Evolutionary conservation across 2,888 invertebrate species (phyloP).

Genomic region (Sycophila texana): DNA sequence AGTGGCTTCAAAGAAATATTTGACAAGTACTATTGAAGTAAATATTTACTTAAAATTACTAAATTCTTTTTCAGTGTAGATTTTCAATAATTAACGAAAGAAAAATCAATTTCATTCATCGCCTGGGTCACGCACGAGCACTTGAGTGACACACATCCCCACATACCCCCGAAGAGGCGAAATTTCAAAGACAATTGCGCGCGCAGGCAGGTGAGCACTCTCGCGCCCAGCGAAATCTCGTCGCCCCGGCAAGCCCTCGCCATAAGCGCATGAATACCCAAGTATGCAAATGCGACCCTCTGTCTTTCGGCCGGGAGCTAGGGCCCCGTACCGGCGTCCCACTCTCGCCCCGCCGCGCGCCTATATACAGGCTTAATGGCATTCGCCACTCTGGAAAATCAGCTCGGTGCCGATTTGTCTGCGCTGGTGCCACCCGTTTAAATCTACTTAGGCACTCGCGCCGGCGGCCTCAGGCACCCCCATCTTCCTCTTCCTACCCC

Average conservation of each 20-base stretch:
- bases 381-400: constrained; percentile 48
- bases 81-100: too few species aligned
- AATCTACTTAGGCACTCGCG: constrained; percentile 54
- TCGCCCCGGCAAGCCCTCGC: not conserved
- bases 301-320: constrained; percentile 58
- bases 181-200: too few species aligned
- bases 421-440: constrained; percentile 7
- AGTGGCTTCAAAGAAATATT: too few species aligned
- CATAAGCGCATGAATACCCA: constrained; percentile 69
- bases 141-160: too few species aligned
- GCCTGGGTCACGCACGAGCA: too few species aligned
- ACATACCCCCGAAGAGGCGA: too few species aligned
- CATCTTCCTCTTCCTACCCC: not conserved
- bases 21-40: too few species aligned
- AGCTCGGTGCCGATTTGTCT: constrained; percentile 51
- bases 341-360: constrained; percentile 13
- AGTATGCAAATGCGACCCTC: constrained; percentile 67
- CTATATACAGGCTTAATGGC: constrained; percentile 48
- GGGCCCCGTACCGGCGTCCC: constrained; percentile 57
- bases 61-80: too few species aligned
- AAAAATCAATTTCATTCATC: too few species aligned
- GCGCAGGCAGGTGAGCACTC: not conserved
- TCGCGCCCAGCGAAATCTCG: not conserved
- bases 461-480: not conserved
- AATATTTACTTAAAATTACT: too few species aligned